These are phyloP conservation scores for Euspilapteryx auroguttella DNA, from an alignment of 2,888 invertebrate species.

Conservation along the genomic window DNA sequence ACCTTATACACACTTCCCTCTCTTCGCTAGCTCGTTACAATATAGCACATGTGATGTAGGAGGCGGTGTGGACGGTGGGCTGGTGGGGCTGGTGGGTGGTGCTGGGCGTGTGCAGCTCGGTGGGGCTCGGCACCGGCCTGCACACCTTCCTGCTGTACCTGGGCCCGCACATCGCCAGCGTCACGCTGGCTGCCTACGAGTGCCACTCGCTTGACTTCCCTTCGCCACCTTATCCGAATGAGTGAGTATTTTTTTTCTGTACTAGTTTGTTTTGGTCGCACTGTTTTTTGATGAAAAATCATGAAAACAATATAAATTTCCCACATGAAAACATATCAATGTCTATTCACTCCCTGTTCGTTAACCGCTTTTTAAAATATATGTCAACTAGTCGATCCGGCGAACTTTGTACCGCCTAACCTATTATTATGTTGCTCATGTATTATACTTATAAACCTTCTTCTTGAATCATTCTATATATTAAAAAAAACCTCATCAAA, in stretches of 20 bases:
- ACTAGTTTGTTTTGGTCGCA: not conserved
- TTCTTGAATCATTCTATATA: too few species aligned
- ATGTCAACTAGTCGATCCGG: too few species aligned
- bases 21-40: too few species aligned
- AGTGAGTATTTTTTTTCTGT: conserved; percentile 57
- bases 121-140: conserved; percentile 96
- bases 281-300: too few species aligned
- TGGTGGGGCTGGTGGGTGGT: conserved; percentile 93
- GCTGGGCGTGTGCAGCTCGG: conserved; percentile 93
- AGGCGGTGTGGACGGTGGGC: conserved; percentile 35
- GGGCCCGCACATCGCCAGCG: conserved; percentile 98
- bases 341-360: too few species aligned
- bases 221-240: conserved; percentile 96
- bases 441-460: too few species aligned
- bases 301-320: not conserved
- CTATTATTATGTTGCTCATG: too few species aligned
- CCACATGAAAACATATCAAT: too few species aligned
- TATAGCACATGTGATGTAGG: too few species aligned
- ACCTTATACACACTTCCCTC: not conserved
- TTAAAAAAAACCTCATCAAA: too few species aligned
- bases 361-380: too few species aligned
- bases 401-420: too few species aligned
- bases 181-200: conserved; percentile 97
- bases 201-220: conserved; percentile 95
- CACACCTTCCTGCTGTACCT: conserved; percentile 98